Base-by-base conservation (phyloP, 2,888 invertebrate species). In the Proisotoma minuta region DNA sequence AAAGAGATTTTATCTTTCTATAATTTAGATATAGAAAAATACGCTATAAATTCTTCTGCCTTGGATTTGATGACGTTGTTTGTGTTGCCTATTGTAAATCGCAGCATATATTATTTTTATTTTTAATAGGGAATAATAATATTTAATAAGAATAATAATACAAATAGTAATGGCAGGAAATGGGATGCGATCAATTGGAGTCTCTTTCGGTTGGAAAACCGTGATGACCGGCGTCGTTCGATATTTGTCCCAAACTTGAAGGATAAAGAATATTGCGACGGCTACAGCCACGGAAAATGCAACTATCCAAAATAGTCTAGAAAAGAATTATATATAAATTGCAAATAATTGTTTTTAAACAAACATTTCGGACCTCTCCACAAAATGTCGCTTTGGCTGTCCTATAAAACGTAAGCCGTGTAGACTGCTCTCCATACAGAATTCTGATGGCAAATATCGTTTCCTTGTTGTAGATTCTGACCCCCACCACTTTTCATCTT, bases 111-210 rank as follows among this genome's bases (percentile, higher is more conserved):
- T n/a, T n/a, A n/a, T n/a, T n/a, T n/a, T n/a, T n/a, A n/a, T n/a
- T n/a, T n/a, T n/a, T n/a, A n/a, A n/a, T n/a, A n/a, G n/a, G n/a
- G n/a, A n/a, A n/a, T n/a, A n/a, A n/a, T n/a, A n/a, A n/a, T n/a
- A n/a, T n/a, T n/a, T n/a, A n/a, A n/a, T n/a, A n/a, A n/a, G n/a
- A n/a, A n/a, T n/a, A n/a, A n/a, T n/a, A n/a, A n/a, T n/a, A n/a
- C 71, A 71, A 26, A 71, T 63, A 0, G 71, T 71, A 1, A 71
- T 57, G 12, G 66, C 66, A 4, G 71, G 71, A 62, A 71, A 71
- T 15, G 71, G 68, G 5, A 71, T 68, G 22, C 64, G 63, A n/a
- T 52, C 34, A 5, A 64, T 58, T n/a, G 39, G 29, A 3, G 48
- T 64, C 51, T 68, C 67, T n/a, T 51, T 28, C 1, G 72, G 60